Evolutionary conservation across 1,140 invertebrate species (phyloP), one percentile per base, ranked within the genome.

Genomic region (Drosophila pallidifrons): DNA sequence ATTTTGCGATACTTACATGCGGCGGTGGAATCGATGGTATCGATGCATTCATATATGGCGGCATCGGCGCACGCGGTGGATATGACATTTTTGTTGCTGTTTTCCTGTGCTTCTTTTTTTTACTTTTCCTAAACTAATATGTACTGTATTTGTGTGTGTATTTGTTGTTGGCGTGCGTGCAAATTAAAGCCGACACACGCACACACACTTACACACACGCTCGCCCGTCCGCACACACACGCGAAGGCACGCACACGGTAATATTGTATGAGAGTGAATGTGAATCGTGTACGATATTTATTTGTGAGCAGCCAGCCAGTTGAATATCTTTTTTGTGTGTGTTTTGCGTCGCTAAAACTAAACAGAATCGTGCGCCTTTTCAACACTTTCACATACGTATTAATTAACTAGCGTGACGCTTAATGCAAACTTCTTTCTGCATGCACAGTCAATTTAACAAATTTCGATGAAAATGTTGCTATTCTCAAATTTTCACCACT

Each of bases 21-120:
- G 94, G 93, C 60, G 94, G 93, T 25, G 93, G 92, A 89, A 94
- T 93, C n/a, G 93, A 93, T 46, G 93, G 92, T 89, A 94, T 93
- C 13, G 93, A 93, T 57, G 93, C 88, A 93, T 94, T 94, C 46
- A 94, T 92, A 25, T 94, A 94, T 66, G 94, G 94, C 82, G 94
- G 94, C 86, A 95, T 94, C 7, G 94, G 94, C 11, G 94, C 94
- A 69, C 94, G 91, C 60, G 91, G 87, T 79, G 91, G 91, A 77
- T 92, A 92, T 46, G 91, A 92, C 91, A 92, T 91, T 43, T 75
- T 81, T 41, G 60, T 30, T 59, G 64, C 68, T 60, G 32, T 58
- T 30, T 59, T 54, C n/a, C 43, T 65, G 20, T 3, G 20, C 35
- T 52, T 49, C 20, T 65, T 65, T 68, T 4, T 20, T 35, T 49